Evolutionary conservation across 1,140 invertebrate genomes (phyloP).

Genomic region (Lucilia sericata): DNA sequence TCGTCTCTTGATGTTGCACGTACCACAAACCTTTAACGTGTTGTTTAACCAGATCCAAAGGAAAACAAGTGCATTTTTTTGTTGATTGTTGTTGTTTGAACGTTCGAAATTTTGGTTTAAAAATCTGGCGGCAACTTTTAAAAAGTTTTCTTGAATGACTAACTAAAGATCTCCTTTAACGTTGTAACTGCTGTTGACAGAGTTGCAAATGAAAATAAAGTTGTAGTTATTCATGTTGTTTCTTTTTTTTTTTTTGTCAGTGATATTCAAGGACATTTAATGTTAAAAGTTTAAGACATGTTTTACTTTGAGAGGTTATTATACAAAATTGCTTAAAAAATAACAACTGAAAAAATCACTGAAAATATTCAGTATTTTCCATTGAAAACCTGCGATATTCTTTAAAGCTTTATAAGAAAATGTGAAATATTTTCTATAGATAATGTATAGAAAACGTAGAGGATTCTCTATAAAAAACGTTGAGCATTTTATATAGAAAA

Average conservation of each 20-base stretch:
- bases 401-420: too few species aligned
- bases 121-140: not conserved
- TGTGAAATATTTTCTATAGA: too few species aligned
- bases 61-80: too few species aligned
- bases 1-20: not conserved
- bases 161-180: not conserved
- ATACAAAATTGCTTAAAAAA: not conserved
- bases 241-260: not conserved
- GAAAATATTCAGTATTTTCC: too few species aligned
- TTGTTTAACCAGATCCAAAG: not conserved
- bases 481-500: too few species aligned
- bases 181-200: not conserved
- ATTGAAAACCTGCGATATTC: too few species aligned
- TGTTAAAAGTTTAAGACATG: not conserved
- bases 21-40: not conserved
- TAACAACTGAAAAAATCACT: not conserved
- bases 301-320: not conserved
- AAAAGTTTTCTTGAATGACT: not conserved
- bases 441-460: too few species aligned
- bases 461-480: too few species aligned
- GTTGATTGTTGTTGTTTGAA: not conserved
- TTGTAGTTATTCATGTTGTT: not conserved
- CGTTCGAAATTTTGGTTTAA: not conserved
- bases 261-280: slow-evolving; percentile 3
- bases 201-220: not conserved